Evolutionary conservation across 2,888 invertebrate species (phyloP).

Genomic region (Cephonodes hylas): DNA sequence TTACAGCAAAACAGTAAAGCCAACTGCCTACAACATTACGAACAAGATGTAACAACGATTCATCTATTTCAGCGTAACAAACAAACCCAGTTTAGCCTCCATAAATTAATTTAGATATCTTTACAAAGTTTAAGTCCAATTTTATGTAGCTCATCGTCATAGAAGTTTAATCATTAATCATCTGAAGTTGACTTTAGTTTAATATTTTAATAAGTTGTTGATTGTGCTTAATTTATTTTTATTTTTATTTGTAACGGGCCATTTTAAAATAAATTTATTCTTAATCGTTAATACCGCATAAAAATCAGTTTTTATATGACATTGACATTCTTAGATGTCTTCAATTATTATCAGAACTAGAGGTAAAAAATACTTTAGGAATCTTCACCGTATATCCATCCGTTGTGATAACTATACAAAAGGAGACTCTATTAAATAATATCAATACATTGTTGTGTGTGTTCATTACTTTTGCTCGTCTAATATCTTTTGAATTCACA

Average conservation of each 20-base stretch:
- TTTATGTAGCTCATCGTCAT: not conserved
- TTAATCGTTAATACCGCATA: no score
- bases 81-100: not conserved
- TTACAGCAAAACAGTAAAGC: not conserved
- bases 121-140: conserved; percentile 1
- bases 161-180: conserved; percentile 3
- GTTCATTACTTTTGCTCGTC: no score
- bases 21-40: no score
- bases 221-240: not conserved
- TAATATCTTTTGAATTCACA: no score
- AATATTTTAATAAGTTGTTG: not conserved
- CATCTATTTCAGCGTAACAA: not conserved
- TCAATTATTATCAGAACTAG: no score
- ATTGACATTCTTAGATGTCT: no score
- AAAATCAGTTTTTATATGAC: no score
- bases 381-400: no score
- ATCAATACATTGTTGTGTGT: no score
- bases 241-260: not conserved
- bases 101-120: not conserved
- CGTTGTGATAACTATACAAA: no score
- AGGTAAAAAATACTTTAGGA: no score
- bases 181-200: not conserved
- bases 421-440: no score
- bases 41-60: not conserved
- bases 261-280: not conserved